phyloP scores from a whole-genome alignment of 1,140 invertebrate genomes.

The Drosophila cardini region DNA sequence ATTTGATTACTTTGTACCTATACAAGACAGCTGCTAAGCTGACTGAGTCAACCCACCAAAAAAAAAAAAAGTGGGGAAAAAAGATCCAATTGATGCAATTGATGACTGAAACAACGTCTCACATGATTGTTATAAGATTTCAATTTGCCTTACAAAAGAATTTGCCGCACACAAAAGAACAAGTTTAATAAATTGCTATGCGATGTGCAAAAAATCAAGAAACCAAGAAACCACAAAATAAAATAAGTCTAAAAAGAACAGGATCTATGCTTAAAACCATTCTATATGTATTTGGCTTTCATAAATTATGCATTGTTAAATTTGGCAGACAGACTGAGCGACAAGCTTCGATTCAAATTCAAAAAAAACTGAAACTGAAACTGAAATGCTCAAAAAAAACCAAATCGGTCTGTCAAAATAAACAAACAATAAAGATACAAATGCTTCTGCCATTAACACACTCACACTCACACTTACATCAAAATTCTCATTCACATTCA shows the following conservation, averaged over 20 bases:
- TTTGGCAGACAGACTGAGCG: constrained; percentile 10
- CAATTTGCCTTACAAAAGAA: constrained; percentile 49
- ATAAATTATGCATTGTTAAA: constrained; percentile 72
- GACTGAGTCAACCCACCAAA: constrained; percentile 19
- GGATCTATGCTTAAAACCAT: constrained; percentile 52
- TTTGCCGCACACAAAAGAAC: constrained; percentile 40
- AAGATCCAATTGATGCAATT: constrained; percentile 26
- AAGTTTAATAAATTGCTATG: constrained; percentile 31
- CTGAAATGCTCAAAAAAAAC: constrained; percentile 32
- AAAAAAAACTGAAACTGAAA: constrained; percentile 3
- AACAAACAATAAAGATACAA: constrained; percentile 59
- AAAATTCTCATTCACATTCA: constrained; percentile 45
- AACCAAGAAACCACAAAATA: constrained; percentile 1
- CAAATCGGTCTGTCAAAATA: constrained; percentile 65
- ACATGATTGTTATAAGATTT: constrained; percentile 6
- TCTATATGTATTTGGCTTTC: constrained; percentile 38
- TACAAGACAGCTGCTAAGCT: constrained; percentile 11
- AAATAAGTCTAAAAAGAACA: constrained; percentile 56
- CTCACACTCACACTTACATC: constrained; percentile 20
- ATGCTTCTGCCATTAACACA: constrained; percentile 50
- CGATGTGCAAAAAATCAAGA: constrained; percentile 3
- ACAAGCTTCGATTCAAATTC: constrained; percentile 28
- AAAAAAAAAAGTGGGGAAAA: not conserved
- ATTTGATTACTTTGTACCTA: constrained; percentile 17
- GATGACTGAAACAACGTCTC: constrained; percentile 20